Evolutionary conservation across 1,140 invertebrate genomes (phyloP).

Genomic region (Oryctes rhinoceros): DNA sequence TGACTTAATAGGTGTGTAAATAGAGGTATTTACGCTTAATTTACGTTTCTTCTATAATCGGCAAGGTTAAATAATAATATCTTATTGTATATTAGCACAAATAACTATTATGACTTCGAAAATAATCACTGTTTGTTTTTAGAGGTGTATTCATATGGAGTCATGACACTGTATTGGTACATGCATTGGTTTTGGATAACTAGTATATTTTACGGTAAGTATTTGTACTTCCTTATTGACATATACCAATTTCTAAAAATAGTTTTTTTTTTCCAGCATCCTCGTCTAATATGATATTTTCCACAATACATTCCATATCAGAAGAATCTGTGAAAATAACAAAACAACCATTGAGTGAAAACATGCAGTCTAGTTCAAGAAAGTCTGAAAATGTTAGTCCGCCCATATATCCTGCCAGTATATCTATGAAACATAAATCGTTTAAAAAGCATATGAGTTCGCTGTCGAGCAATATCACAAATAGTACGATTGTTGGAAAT

Average conservation of each 20-base stretch:
- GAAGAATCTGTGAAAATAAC: conserved; percentile 36
- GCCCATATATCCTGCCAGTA: conserved; percentile 45
- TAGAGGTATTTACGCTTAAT: not conserved
- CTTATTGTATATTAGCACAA: not conserved
- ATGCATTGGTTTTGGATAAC: conserved; percentile 78
- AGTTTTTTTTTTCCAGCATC: not conserved
- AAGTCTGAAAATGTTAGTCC: conserved; percentile 37
- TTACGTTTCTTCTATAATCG: not conserved
- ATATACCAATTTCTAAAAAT: conserved; percentile 42
- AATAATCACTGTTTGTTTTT: conserved; percentile 22
- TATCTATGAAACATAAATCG: conserved; percentile 5
- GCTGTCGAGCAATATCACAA: conserved; percentile 26
- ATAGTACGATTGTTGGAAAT: conserved; percentile 43
- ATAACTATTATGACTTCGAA: not conserved
- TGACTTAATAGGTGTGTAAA: not conserved
- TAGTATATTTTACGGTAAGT: conserved; percentile 61
- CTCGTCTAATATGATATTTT: conserved; percentile 21
- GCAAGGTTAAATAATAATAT: conserved; percentile 14
- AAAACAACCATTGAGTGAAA: conserved; percentile 40
- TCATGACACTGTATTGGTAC: conserved; percentile 75
- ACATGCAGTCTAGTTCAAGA: conserved; percentile 35
- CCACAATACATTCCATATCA: conserved; percentile 23
- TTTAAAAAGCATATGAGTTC: conserved; percentile 11
- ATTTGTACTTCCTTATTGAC: conserved; percentile 44
- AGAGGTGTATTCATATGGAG: conserved; percentile 2